Base-by-base conservation (phyloP, 2,888 invertebrate genomes). In the Erebia palarica region DNA sequence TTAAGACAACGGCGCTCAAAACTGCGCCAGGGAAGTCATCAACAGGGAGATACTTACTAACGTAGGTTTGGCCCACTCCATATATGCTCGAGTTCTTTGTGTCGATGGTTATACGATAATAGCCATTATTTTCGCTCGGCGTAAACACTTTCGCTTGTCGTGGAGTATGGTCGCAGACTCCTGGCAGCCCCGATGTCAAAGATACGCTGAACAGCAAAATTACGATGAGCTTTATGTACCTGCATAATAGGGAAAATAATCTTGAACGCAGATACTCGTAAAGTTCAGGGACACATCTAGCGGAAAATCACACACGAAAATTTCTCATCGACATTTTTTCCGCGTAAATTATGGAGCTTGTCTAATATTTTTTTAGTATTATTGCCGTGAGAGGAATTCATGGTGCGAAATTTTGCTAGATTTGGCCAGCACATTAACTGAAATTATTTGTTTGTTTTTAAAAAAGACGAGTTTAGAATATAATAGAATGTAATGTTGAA, bases 11-110 rank as follows among this genome's bases (percentile, higher is more conserved):
- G 4, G 27, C 27, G 27, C 2, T 27, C 27, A 27, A 27, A 2
- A 27, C 27, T 27, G 4, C 27, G 27, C 27, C 27, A 27, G 27
- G 27, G 27, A 27, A 0, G 21, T 3, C 3, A 4, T 27, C 27
- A 27, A 27, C 27, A 11, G 1, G 13, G 21, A 27, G 14, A 13
- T 14, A 65, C 92, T 85, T 83, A 92, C 92, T 83, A 73, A 88
- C 86, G 76, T 92, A 92, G 8, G 92, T 91, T 77, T 92, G 92
- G 68, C 85, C 87, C 0, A 89, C 86, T 4, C 86, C 81, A 60
- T 87, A 92, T 5, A 77, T 79, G 11, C 81, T 77, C 0, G 75
- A 80, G 13, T 78, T 78, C 74, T 81, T 77, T 27, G 80, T 87
- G 21, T 83, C 84, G 14, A 92, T 87, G 1, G 81, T 80, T 69